phyloP scores from a whole-genome alignment of 2,888 invertebrate genomes.

The Epistrophe eligans region DNA sequence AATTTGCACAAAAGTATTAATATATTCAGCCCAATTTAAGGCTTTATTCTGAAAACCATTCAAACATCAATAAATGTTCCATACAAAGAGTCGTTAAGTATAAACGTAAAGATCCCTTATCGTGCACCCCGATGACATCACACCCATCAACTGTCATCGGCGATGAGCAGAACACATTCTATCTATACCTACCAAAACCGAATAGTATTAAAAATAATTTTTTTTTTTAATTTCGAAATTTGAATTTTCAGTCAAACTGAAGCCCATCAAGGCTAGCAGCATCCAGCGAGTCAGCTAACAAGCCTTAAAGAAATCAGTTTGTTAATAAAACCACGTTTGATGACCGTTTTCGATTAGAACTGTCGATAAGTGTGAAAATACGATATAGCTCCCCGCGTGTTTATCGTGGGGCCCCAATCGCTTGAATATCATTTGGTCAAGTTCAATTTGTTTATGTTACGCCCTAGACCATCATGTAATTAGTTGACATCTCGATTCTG shows the following conservation, averaged over 20 bases:
- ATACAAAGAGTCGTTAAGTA: constrained; percentile 68
- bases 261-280: constrained; percentile 18
- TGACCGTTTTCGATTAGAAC: constrained; percentile 72
- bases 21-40: constrained; percentile 51
- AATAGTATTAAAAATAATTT: constrained; percentile 19
- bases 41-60: constrained; percentile 59
- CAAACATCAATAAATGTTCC: constrained; percentile 64
- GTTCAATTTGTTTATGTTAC: constrained; percentile 75
- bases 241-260: constrained; percentile 68
- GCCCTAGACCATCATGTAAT: constrained; percentile 71
- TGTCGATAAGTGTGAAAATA: constrained; percentile 74
- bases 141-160: constrained; percentile 67
- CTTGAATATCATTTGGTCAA: constrained; percentile 71
- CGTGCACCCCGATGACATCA: constrained; percentile 62
- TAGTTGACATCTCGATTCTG: constrained; percentile 74
- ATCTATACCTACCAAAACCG: constrained; percentile 24
- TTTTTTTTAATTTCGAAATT: constrained; percentile 30
- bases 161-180: constrained; percentile 34
- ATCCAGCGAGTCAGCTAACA: not conserved
- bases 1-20: constrained; percentile 68
- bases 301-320: constrained; percentile 44
- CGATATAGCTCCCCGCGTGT: constrained; percentile 69
- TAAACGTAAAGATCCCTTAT: constrained; percentile 67
- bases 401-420: constrained; percentile 56
- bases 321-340: constrained; percentile 57